Conservation (phyloP, 2,113 vertebrate genomes). For the Sceloporus tristichus region DNA sequence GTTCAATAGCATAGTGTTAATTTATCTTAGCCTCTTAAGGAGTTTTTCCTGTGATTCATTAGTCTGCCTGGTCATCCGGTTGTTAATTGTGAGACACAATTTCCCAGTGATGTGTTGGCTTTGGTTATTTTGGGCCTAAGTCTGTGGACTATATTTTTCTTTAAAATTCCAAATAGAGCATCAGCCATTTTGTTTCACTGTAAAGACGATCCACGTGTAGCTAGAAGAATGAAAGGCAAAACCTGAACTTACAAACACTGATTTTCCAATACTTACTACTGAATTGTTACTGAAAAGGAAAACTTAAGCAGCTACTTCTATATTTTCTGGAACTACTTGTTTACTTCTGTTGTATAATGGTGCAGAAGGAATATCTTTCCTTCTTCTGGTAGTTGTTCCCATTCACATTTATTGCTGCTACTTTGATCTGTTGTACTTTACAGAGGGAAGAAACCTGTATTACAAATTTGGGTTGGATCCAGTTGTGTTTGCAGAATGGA, state of each 20-base stretch:
- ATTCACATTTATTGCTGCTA: not conserved
- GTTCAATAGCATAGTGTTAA: not conserved
- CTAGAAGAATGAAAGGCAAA: constrained; percentile 57
- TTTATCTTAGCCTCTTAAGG: constrained; percentile 38
- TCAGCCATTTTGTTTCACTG: constrained; percentile 44
- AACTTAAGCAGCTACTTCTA: constrained; percentile 38
- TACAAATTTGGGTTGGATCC: not conserved
- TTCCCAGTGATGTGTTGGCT: constrained; percentile 26
- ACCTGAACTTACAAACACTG: constrained; percentile 65
- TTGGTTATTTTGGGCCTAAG: constrained; percentile 14
- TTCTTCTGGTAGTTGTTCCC: constrained; percentile 27
- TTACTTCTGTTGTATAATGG: constrained; percentile 38
- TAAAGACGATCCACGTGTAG: constrained; percentile 57
- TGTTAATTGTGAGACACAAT: constrained; percentile 30
- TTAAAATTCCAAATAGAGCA: constrained; percentile 32
- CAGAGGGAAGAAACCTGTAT: not conserved
- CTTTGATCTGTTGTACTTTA: constrained; percentile 22
- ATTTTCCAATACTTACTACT: constrained; percentile 72
- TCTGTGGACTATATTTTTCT: constrained; percentile 9
- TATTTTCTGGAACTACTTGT: not conserved
- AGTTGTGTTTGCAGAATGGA: not conserved
- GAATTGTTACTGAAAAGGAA: constrained; percentile 60
- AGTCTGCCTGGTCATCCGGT: constrained; percentile 13
- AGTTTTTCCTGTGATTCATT: constrained; percentile 31
- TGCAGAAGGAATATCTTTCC: constrained; percentile 37